phyloP scores from a whole-genome alignment of 2,797 vertebrate genomes.

The Coilia nasus region DNA sequence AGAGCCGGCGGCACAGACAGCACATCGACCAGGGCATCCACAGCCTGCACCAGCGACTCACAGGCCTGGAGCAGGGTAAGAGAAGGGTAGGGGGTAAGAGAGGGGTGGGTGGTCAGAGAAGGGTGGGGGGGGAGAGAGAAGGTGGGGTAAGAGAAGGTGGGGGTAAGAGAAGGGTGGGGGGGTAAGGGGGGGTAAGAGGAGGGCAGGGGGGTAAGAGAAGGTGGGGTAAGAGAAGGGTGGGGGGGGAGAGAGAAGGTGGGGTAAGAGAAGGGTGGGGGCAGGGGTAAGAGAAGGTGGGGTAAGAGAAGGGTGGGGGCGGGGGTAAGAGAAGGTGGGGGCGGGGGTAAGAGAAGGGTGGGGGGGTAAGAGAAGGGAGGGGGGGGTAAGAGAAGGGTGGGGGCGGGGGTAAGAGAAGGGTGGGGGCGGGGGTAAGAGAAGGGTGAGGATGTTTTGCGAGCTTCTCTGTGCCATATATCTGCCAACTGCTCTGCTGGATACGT shows the following conservation, averaged over 20 bases:
- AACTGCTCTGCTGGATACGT: no score
- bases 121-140: not conserved
- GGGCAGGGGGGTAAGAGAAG: not conserved
- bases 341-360: no score
- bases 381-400: not conserved
- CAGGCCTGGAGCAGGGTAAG: constrained; percentile 87
- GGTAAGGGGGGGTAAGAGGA: not conserved
- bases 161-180: not conserved
- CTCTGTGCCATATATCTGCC: no score
- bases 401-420: not conserved
- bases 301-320: not conserved
- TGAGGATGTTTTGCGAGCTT: no score
- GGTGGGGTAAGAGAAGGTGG: not conserved
- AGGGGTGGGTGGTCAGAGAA: not conserved
- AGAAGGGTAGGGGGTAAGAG: not conserved
- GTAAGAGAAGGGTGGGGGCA: no score
- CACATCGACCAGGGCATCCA: constrained; percentile 85
- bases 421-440: no score
- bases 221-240: no score
- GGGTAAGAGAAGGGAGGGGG: no score
- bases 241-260: not conserved
- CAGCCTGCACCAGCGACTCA: constrained; percentile 82
- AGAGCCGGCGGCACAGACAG: constrained; percentile 81
- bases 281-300: no score
- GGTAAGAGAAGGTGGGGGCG: no score